A percentile compares a stretch with the other conserved stretches of the same genome.
Evolutionary conservation across 92 coral and sea anemone genomes (phyloP).

Genomic region (Plumapathes pennacea): DNA sequence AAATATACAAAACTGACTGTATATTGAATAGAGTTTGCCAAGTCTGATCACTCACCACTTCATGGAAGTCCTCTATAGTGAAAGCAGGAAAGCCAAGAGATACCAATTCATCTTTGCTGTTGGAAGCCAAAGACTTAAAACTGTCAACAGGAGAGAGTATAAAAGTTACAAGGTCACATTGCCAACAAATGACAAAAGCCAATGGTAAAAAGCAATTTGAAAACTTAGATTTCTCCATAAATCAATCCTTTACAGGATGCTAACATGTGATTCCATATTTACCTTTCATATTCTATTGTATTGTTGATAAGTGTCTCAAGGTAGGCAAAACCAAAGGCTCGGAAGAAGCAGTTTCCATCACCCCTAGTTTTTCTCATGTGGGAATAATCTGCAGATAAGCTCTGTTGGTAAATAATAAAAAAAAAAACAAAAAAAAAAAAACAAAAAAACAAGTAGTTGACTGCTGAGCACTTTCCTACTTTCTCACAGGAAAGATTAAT

Average conservation of each 20-base stretch:
- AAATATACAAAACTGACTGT: no score
- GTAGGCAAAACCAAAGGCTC: slow-evolving; percentile 96
- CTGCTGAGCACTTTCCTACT: no score
- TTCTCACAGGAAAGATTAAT: no score
- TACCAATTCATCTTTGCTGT: slow-evolving; percentile 94
- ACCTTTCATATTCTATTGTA: slow-evolving; percentile 91
- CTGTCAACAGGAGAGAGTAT: slow-evolving; percentile 21
- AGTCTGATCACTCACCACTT: slow-evolving; percentile 94
- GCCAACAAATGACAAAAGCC: background rate
- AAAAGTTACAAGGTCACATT: background rate
- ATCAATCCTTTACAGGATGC: no score
- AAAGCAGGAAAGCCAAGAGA: slow-evolving; percentile 89
- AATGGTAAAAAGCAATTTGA: no score
- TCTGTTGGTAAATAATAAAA: slow-evolving; percentile 38
- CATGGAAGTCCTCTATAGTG: slow-evolving; percentile 96
- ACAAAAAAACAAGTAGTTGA: no score
- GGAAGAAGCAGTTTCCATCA: slow-evolving; percentile 96
- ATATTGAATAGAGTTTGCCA: no score
- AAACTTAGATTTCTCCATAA: no score
- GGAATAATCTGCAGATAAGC: slow-evolving; percentile 72
- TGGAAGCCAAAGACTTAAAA: slow-evolving; percentile 71
- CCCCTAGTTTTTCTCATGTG: slow-evolving; percentile 89
- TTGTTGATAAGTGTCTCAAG: slow-evolving; percentile 70
- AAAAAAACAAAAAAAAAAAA: background rate
- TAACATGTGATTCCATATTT: background rate